Base-by-base conservation (phyloP, 2,888 invertebrate genomes). In the Mellilla xanthometata region DNA sequence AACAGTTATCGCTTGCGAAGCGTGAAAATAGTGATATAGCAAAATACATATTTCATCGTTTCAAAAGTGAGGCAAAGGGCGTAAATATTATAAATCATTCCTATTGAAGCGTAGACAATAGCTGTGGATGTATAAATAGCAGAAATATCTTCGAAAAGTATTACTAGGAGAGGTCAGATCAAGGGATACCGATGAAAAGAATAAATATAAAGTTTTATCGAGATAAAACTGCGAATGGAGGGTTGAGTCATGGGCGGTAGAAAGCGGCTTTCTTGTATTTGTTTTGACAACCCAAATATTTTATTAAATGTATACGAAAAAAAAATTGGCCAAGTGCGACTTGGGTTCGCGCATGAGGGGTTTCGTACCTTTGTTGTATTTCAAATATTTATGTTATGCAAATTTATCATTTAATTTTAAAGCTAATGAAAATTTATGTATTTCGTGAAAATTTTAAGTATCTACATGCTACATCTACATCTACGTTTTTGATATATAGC, bases 141-240 rank as follows among this genome's bases (percentile, higher is more conserved):
- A 36, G 36, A 47, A 33, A 41, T 47, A 41, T 49, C 52, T 51
- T 19, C 52, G 50, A 64, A 60, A 60, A 56, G 52, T 49, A 54
- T 56, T 58, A 55, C 55, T 54, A 60, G 44, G 44, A 39, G 53
- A 60, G 65, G 64, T 58, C 66, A 73, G 72, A 74, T 74, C 71
- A 75, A 76, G 75, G 68, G 70, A 74, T 72, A 71, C 58, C 49
- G 60, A 56, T 63, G 58, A 70, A 67, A 74, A 65, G 69, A 72
- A 76, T 75, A 71, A 68, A 73, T 73, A 68, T 69, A 65, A 24
- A 72, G 65, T 73, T 74, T 72, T 69, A 72, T 73, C 65, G 66
- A 60, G 71, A 74, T 77, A 72, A 65, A 65, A 66, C 61, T 56
- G 52, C 39, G 27, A 6, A 26, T 22, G 30, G n/a, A 32, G 12